A percentile compares a stretch with the other conserved stretches of the same genome.
Conservation (phyloP, 2,888 invertebrate species). For the Temnothorax unifasciatus region DNA sequence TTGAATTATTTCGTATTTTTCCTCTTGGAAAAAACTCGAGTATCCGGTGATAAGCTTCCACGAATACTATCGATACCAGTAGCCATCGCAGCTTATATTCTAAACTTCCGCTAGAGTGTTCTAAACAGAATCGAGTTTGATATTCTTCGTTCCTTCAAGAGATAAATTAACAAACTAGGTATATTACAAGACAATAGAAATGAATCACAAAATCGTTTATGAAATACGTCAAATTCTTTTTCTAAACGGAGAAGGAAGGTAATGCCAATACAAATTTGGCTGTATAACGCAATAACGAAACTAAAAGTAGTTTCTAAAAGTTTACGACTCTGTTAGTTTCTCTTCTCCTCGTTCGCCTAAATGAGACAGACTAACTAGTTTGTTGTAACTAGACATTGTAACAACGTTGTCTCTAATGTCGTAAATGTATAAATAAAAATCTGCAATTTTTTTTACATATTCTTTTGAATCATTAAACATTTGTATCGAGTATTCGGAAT, state of each 20-base stretch:
- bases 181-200: slow-evolving; percentile 7
- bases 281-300: slow-evolving; percentile 1
- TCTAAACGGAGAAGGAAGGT: neutral
- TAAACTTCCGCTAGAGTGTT: neutral
- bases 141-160: slow-evolving; percentile 9
- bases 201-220: neutral
- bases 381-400: neutral
- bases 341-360: neutral
- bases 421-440: slow-evolving; percentile 20
- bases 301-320: neutral
- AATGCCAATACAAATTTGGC: neutral
- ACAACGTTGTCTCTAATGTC: neutral
- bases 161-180: neutral
- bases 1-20: neutral
- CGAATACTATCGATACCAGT: slow-evolving; percentile 31
- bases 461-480: neutral
- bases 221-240: neutral
- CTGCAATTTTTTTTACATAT: slow-evolving; percentile 11
- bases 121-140: slow-evolving; percentile 12
- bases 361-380: neutral
- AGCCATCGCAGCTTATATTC: slow-evolving; percentile 33
- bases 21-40: neutral
- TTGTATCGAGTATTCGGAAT: neutral
- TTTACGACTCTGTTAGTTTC: neutral
- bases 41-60: neutral